These are phyloP conservation scores for Hyperopisus bebe DNA, from an alignment of 2,113 vertebrate species.

Conservation along the genomic window DNA sequence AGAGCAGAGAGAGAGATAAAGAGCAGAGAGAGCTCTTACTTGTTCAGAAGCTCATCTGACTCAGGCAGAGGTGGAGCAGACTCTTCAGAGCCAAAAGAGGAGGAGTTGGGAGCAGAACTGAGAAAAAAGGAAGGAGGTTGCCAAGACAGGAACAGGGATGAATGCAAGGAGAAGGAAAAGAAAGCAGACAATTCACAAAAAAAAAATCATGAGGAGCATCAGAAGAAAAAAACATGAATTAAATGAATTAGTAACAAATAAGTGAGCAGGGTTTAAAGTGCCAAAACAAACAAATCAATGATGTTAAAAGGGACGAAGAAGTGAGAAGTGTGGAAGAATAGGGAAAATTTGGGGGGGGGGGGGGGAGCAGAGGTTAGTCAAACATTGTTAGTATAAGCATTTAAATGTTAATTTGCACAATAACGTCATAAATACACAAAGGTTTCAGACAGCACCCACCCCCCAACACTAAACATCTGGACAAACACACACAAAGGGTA, in stretches of 20 bases:
- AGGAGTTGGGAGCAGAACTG: constrained; percentile 61
- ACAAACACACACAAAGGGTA: background rate
- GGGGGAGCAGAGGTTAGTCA: background rate
- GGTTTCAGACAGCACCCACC: background rate
- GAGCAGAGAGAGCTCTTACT: constrained; percentile 64
- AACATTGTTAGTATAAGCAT: constrained; percentile 50
- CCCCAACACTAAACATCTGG: background rate
- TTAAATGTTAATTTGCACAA: constrained; percentile 17
- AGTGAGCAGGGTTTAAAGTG: constrained; percentile 15
- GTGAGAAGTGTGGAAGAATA: constrained; percentile 10
- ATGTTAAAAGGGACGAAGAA: background rate
- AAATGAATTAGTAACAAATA: background rate
- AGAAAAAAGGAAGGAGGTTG: constrained; percentile 38
- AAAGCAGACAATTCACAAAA: constrained; percentile 15
- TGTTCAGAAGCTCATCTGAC: constrained; percentile 85
- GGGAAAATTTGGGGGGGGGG: constrained; percentile 7
- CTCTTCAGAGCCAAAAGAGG: constrained; percentile 65
- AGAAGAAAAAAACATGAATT: background rate
- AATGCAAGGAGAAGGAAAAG: constrained; percentile 21
- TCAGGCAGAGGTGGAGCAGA: constrained; percentile 78
- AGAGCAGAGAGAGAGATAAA: background rate
- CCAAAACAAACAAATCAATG: constrained; percentile 28
- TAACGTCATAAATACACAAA: background rate
- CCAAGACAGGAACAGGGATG: constrained; percentile 13
- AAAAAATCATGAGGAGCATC: background rate